Conservation (phyloP, 2,888 invertebrate genomes). For the Mystacides longicornis region DNA sequence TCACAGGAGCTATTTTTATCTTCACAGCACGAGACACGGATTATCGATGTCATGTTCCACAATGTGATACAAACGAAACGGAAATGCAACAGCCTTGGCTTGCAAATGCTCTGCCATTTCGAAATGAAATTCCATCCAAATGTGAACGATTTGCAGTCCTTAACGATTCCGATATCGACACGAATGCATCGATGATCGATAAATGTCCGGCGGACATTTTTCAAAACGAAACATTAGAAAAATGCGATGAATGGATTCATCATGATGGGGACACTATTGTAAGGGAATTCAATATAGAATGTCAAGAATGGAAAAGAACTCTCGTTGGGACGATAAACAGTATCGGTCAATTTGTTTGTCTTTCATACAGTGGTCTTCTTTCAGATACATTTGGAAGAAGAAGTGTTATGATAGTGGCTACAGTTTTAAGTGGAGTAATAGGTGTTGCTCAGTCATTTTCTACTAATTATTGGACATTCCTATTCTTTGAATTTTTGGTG, state of each 20-base stretch:
- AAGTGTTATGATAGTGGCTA: slow-evolving; percentile 49
- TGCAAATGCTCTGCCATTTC: slow-evolving; percentile 36
- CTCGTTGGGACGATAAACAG: slow-evolving; percentile 69
- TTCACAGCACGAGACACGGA: slow-evolving; percentile 24
- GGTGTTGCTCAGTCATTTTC: slow-evolving; percentile 52
- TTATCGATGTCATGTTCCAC: slow-evolving; percentile 34
- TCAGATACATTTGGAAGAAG: slow-evolving; percentile 67
- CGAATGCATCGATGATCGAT: slow-evolving; percentile 21
- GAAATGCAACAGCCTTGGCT: slow-evolving; percentile 45
- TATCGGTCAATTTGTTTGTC: slow-evolving; percentile 64
- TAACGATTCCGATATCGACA: slow-evolving; percentile 32
- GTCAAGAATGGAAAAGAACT: slow-evolving; percentile 64
- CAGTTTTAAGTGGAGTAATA: slow-evolving; percentile 44
- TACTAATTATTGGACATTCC: slow-evolving; percentile 45
- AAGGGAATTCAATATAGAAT: slow-evolving; percentile 56
- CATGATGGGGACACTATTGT: slow-evolving; percentile 23
- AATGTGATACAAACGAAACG: slow-evolving; percentile 34
- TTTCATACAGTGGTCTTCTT: slow-evolving; percentile 55
- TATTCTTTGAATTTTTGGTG: slow-evolving; percentile 49
- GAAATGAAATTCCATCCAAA: slow-evolving; percentile 34
- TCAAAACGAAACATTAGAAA: slow-evolving; percentile 26
- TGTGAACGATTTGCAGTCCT: slow-evolving; percentile 32
- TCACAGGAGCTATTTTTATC: slow-evolving; percentile 18
- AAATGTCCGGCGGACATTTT: slow-evolving; percentile 7
- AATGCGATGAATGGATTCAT: slow-evolving; percentile 39